phyloP scores from a whole-genome alignment of 2,888 invertebrate species.

The Drosophila borealis region DNA sequence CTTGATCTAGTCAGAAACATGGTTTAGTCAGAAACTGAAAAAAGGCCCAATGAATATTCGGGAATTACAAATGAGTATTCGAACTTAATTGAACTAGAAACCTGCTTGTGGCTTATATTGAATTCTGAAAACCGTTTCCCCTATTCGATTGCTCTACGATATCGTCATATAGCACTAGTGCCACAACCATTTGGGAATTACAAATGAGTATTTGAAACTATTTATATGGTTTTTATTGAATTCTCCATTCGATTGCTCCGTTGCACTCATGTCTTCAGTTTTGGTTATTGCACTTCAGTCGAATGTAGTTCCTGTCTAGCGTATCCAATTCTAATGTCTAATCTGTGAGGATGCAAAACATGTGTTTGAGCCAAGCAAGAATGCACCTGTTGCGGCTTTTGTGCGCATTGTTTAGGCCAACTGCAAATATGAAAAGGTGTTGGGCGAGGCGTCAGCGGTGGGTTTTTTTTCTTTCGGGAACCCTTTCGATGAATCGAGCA shows the following conservation, averaged over 20 bases:
- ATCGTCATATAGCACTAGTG: not conserved
- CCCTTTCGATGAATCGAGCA: slow-evolving; percentile 71
- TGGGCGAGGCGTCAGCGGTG: slow-evolving; percentile 31
- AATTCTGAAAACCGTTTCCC: not conserved
- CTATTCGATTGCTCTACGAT: too few species aligned
- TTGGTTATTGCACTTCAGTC: not conserved
- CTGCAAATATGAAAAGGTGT: slow-evolving; percentile 48
- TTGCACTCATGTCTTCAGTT: not conserved
- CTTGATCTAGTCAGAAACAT: too few species aligned
- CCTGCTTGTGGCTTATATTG: not conserved
- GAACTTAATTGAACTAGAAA: too few species aligned
- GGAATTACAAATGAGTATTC: too few species aligned
- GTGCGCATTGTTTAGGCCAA: slow-evolving; percentile 32
- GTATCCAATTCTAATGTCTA: slow-evolving; percentile 32
- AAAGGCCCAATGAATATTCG: too few species aligned
- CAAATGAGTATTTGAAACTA: not conserved
- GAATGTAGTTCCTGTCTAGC: slow-evolving; percentile 10
- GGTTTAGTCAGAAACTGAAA: too few species aligned
- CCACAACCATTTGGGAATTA: not conserved
- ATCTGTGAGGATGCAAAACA: slow-evolving; percentile 26
- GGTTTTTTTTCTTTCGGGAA: slow-evolving; percentile 29
- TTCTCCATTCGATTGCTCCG: not conserved
- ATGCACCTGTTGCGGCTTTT: slow-evolving; percentile 45
- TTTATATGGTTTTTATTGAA: not conserved
- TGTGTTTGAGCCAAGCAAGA: slow-evolving; percentile 14